Evolutionary conservation across 2,888 invertebrate genomes (phyloP), one percentile per base, ranked within the genome.

Genomic region (Drosophila siamana): DNA sequence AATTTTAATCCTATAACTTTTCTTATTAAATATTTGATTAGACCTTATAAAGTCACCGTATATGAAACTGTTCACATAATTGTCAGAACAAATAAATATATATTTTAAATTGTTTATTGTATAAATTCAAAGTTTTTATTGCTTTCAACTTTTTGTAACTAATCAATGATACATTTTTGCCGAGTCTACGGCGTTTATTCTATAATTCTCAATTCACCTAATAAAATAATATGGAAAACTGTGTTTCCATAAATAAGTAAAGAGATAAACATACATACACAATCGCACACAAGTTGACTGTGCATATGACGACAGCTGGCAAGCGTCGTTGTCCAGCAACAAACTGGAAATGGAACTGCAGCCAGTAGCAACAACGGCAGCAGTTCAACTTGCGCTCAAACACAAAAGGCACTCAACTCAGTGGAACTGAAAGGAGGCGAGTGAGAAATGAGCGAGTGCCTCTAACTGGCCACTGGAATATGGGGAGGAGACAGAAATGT

Each of bases 391-490:
- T 59, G 55, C 67, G 78, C 82, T 82, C 86, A 80, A 54, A 63
- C 50, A 60, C 19, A 48, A 65, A 74, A 59, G 15, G 8, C 55
- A 44, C 55, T 55, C 44, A 55, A 55, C 7, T 22, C 26, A 40
- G 36, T n/a, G 22, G 13, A 48, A 84, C 47, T 56, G 56, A 61
- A 48, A 24, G 22, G 28, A 47, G 33, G 30, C 33, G 51, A 59
- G 51, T 46, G 63, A 62, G 50, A 44, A 50, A 40, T 2, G 47
- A 43, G 48, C 68, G 63, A 68, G 65, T 76, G 67, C 47, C 74
- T 64, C 57, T 66, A 56, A 67, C 77, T 74, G 70, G 79, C 64
- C 79, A 78, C 78, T 84, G 85, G 81, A 83, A 87, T 86, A 79
- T 86, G 86, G 83, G 83, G 87, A 73, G 85, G 85, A 86, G 88